Base-by-base conservation (phyloP, 2,113 vertebrate genomes). In the Ranitomeya imitator region DNA sequence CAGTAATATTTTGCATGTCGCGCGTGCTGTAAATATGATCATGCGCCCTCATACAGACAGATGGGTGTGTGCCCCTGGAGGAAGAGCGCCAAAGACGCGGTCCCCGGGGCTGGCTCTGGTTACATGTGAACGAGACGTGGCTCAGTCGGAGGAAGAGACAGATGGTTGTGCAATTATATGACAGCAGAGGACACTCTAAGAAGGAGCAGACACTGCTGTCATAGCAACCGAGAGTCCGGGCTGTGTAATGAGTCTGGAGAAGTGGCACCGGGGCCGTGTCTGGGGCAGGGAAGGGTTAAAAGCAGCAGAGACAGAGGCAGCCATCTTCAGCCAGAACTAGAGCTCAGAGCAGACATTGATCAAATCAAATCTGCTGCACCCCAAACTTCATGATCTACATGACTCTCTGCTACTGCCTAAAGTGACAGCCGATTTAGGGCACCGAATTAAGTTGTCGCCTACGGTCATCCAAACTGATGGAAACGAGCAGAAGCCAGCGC, bases 101-200 rank as follows among this genome's bases (percentile, higher is more conserved):
- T 69, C 61, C 55, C 86, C 69, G 26, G 14, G 65, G 78, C 77
- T 69, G 63, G 80, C 54, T 83, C 79, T 83, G 80, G 21, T 88
- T 76, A 3, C 52, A 81, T 9, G 74, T 79, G 83, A 54, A 83
- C 61, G 6, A 57, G 16, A 37, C 0, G 0, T 79, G 85, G 84
- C 87, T 87, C 67, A 11, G 74, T 11, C 57, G 63, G 83, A 78
- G 67, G 76, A 90, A 23, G 4, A 21, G 45, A 89, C 91, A 91
- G 90, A 92, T 78, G 91, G 91, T 55, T 10, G 78, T 86, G 83
- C 87, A 83, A 89, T 86, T 69, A 69, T 74, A 82, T 37, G 7
- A 54, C 71, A 0, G 21, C 76, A 79, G 81, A 57, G 31, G 3
- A 13, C 9, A 52, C 26, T 23, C 51, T 0, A 3, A 4, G 45